A percentile compares a stretch with the other conserved stretches of the same genome.
phyloP scores from a whole-genome alignment of 2,888 invertebrate species.

The Mesochorus sp. region DNA sequence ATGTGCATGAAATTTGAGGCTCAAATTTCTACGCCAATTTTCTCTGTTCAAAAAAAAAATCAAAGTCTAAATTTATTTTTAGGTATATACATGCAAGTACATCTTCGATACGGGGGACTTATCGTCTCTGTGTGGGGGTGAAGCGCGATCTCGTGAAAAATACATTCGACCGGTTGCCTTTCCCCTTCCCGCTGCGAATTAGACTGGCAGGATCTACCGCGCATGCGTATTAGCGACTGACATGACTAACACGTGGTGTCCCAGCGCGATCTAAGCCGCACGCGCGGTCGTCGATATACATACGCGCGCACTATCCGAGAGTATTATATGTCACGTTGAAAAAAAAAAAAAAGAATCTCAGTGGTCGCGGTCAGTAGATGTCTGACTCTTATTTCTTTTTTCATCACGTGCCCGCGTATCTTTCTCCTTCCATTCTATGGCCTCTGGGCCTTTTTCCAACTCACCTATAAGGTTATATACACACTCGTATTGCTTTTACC shows the following conservation, averaged over 20 bases:
- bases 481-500: conserved; percentile 71
- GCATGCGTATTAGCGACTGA: neutral
- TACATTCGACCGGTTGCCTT: conserved; percentile 9
- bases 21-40: no score
- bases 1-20: no score
- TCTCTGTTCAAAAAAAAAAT: no score
- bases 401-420: conserved; percentile 22
- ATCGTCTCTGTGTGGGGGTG: neutral
- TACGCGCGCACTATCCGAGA: neutral
- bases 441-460: conserved; percentile 62
- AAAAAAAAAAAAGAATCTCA: conserved; percentile 6
- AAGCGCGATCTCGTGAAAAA: conserved; percentile 12
- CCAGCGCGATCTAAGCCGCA: conserved; percentile 2
- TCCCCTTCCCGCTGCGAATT: neutral
- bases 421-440: conserved; percentile 50
- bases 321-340: neutral
- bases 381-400: conserved; percentile 45
- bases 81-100: no score
- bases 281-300: conserved; percentile 17
- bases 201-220: neutral
- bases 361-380: conserved; percentile 54
- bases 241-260: conserved; percentile 29
- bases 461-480: conserved; percentile 76
- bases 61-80: no score
- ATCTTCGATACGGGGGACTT: no score